Evolutionary conservation across 2,888 invertebrate species (phyloP).

Genomic region (Phragmatobia fuliginosa): DNA sequence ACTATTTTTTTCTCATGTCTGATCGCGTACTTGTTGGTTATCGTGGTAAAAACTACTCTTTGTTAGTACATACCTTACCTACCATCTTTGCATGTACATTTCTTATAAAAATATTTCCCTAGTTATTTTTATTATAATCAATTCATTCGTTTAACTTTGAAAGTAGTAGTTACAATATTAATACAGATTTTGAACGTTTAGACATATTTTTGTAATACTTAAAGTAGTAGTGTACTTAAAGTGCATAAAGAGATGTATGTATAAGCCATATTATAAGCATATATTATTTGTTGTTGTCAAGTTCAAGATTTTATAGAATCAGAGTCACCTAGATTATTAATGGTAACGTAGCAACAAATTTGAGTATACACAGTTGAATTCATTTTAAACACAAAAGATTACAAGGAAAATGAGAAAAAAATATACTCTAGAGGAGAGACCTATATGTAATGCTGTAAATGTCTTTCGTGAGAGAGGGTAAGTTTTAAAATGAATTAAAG

Average conservation of each 20-base stretch:
- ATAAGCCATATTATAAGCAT: too few relatives aligned
- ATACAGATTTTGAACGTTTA: not conserved
- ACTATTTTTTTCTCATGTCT: too few relatives aligned
- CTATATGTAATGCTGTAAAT: conserved; percentile 75
- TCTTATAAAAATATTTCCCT: not conserved
- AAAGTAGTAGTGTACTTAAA: not conserved
- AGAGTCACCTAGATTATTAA: conserved; percentile 53
- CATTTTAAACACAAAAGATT: conserved; percentile 3
- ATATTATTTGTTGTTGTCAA: not conserved
- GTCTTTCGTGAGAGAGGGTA: conserved; percentile 79
- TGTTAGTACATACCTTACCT: not conserved
- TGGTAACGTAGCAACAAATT: conserved; percentile 20
- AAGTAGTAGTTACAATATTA: not conserved
- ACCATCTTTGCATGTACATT: too few relatives aligned
- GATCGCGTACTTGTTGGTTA: too few relatives aligned
- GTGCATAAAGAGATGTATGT: not conserved
- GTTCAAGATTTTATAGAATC: not conserved
- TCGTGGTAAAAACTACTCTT: not conserved
- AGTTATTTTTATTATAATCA: accelerated
- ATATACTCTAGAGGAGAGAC: conserved; percentile 65
- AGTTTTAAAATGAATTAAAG: conserved; percentile 40
- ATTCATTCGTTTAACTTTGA: not conserved
- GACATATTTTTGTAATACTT: too few relatives aligned
- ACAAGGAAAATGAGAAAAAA: conserved; percentile 57
- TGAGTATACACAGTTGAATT: not conserved